These are phyloP conservation scores for Lates japonicus DNA, from an alignment of 2,797 vertebrate genomes.

Conservation along the genomic window DNA sequence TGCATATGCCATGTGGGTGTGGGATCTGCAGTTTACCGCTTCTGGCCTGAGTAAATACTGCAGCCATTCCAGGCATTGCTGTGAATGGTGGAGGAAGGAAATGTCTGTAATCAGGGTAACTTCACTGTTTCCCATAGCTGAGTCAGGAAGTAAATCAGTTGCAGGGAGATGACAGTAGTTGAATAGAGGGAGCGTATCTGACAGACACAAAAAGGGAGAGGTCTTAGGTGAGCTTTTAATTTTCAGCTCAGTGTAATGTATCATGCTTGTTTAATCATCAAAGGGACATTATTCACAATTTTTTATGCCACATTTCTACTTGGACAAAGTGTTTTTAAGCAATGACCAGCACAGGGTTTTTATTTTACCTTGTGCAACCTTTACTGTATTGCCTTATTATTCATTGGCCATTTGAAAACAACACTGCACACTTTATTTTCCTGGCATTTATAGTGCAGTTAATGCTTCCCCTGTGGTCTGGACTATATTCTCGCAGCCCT, in stretches of 20 bases:
- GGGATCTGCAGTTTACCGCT: constrained; percentile 79
- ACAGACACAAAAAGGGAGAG: constrained; percentile 35
- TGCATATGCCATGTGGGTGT: constrained; percentile 83
- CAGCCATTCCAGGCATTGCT: constrained; percentile 82
- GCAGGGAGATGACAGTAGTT: constrained; percentile 72
- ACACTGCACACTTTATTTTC: constrained; percentile 44
- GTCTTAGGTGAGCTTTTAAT: constrained; percentile 8
- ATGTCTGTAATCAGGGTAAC: constrained; percentile 84
- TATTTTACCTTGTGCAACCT: neutral
- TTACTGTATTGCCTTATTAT: constrained; percentile 3
- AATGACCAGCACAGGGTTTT: neutral
- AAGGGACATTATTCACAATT: neutral
- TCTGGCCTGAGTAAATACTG: constrained; percentile 82
- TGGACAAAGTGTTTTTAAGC: constrained; percentile 3
- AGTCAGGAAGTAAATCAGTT: constrained; percentile 77
- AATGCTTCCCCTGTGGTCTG: constrained; percentile 75
- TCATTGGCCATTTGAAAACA: constrained; percentile 28
- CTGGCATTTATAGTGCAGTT: constrained; percentile 64
- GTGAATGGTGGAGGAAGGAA: constrained; percentile 84
- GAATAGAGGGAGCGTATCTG: constrained; percentile 53
- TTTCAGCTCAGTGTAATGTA: neutral
- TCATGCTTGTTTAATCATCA: neutral
- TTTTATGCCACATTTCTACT: constrained; percentile 25
- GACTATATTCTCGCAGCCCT: constrained; percentile 69
- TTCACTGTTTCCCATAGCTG: constrained; percentile 79